Conservation (phyloP, 2,797 vertebrate genomes). For the Xiphorhynchus erythropygius region DNA sequence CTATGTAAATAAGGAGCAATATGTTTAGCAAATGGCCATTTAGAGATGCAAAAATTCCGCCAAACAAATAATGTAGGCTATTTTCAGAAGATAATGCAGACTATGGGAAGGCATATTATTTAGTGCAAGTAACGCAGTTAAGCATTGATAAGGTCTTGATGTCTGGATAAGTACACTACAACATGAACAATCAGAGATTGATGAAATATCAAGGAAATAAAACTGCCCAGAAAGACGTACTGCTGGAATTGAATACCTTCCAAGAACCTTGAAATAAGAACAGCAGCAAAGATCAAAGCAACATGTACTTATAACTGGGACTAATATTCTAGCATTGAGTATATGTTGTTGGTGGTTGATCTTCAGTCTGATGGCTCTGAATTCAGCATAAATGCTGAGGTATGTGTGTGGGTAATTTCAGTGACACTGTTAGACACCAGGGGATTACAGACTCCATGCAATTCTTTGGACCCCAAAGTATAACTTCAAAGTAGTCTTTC, state of each 20-base stretch:
- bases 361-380: not conserved
- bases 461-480: not conserved
- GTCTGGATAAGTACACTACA: not conserved
- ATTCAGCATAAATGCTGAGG: not conserved
- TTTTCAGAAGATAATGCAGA: not conserved
- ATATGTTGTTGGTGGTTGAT: not conserved
- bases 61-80: not conserved
- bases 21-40: not conserved
- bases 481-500: not conserved
- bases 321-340: not conserved
- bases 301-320: not conserved
- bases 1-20: not conserved
- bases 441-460: not conserved
- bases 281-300: not conserved
- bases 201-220: not conserved
- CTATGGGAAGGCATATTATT: not conserved
- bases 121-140: not conserved
- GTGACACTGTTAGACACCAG: not conserved
- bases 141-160: not conserved
- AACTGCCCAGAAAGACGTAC: not conserved
- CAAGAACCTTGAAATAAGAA: not conserved
- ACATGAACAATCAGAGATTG: not conserved
- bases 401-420: accelerated
- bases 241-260: not conserved
- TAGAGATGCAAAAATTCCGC: not conserved